A percentile compares a stretch with the other conserved stretches of the same genome.
Evolutionary conservation across 2,113 vertebrate genomes (phyloP).

Genomic region (Misgurnus anguillicaudatus): DNA sequence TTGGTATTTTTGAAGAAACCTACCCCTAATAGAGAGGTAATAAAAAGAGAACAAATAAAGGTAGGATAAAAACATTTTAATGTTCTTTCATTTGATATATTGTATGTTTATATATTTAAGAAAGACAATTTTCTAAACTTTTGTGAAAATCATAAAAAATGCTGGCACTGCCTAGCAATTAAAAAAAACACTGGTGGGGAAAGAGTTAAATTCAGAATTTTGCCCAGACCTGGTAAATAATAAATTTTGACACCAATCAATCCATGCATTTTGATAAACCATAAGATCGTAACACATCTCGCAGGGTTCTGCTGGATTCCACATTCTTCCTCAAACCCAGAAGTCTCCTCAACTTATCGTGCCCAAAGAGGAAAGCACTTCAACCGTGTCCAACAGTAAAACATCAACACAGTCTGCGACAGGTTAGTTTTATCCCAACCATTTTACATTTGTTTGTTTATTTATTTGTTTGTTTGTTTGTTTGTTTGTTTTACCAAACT

Average conservation of each 20-base stretch:
- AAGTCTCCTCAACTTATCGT: conserved; percentile 70
- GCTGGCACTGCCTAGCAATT: no score
- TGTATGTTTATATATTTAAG: no score
- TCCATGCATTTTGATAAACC: neutral
- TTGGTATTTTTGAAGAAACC: no score
- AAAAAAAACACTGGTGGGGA: no score
- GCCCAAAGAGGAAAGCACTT: conserved; percentile 82
- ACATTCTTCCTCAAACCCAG: conserved; percentile 65
- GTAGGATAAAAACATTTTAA: no score
- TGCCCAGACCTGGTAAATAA: neutral
- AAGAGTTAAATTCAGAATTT: neutral
- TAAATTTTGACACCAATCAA: neutral
- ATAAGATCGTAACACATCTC: conserved; percentile 13
- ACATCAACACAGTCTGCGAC: conserved; percentile 73
- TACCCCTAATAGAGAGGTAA: no score
- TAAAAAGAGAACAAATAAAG: no score
- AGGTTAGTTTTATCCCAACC: conserved; percentile 72
- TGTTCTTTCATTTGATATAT: no score
- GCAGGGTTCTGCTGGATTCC: conserved; percentile 80
- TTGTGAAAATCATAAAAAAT: no score
- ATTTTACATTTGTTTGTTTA: no score
- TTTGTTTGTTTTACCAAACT: neutral
- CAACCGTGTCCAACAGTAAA: conserved; percentile 67
- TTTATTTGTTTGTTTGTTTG: neutral
- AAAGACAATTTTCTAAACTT: no score